Evolutionary conservation across 2,113 vertebrate species (phyloP).

Genomic region (Rynchops niger): DNA sequence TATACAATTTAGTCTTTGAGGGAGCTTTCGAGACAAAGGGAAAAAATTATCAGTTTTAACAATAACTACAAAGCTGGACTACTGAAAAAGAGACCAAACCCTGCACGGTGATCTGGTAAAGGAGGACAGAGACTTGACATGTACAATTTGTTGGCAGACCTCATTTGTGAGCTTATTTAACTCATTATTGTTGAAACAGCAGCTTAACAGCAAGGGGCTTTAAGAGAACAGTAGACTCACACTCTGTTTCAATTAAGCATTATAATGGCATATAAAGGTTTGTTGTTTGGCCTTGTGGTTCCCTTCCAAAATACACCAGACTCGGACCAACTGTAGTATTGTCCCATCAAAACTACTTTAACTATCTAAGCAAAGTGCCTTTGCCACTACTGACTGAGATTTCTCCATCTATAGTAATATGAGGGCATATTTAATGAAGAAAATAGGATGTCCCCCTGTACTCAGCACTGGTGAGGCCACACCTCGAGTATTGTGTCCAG

Average conservation of each 20-base stretch:
- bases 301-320: background rate
- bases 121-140: background rate
- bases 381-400: background rate
- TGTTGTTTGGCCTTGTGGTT: background rate
- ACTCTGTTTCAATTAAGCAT: background rate
- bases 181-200: background rate
- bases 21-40: background rate
- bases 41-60: background rate
- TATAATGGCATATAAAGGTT: background rate
- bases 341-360: background rate
- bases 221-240: background rate
- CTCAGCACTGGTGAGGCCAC: no score
- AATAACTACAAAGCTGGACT: background rate
- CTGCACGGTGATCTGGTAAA: background rate
- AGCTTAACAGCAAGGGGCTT: background rate
- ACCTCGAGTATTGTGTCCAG: no score
- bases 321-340: background rate
- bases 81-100: background rate
- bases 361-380: background rate
- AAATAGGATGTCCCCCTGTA: background rate
- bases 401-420: background rate
- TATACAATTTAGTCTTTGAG: background rate
- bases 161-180: background rate
- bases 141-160: background rate
- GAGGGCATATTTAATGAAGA: background rate